phyloP scores from a whole-genome alignment of 2,113 vertebrate genomes.

The Coturnix japonica region DNA sequence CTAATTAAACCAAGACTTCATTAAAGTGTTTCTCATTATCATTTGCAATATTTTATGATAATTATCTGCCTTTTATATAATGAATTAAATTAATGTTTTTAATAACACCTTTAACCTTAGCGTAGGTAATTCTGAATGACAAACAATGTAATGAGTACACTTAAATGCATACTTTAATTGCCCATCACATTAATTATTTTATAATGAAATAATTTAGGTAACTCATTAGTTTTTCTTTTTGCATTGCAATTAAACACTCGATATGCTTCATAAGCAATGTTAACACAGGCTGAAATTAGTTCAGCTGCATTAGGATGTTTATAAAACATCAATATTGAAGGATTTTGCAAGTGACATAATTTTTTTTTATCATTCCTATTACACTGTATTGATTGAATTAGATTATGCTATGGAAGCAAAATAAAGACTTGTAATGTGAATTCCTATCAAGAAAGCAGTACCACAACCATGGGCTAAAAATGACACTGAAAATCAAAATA shows the following conservation, averaged over 20 bases:
- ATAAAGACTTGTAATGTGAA: background rate
- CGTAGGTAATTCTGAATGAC: constrained; percentile 71
- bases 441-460: background rate
- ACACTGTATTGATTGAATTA: background rate
- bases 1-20: constrained; percentile 74
- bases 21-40: constrained; percentile 72
- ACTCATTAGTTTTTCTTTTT: constrained; percentile 65
- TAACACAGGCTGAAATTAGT: constrained; percentile 64
- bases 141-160: constrained; percentile 68
- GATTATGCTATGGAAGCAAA: background rate
- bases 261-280: constrained; percentile 57
- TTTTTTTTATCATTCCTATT: background rate
- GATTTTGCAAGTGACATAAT: background rate
- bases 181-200: constrained; percentile 75
- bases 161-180: constrained; percentile 77
- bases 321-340: constrained; percentile 14
- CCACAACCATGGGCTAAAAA: background rate
- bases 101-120: constrained; percentile 78
- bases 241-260: constrained; percentile 61
- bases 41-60: constrained; percentile 78
- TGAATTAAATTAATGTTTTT: constrained; percentile 80
- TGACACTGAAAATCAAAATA: rapidly evolving
- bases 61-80: constrained; percentile 70
- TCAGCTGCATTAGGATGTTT: constrained; percentile 44
- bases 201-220: constrained; percentile 66